Percentiles rank a stretch among this genome's conserved stretches.
Evolutionary conservation across 2,888 invertebrate genomes (phyloP).

Genomic region (Standfussiana lucernea): DNA sequence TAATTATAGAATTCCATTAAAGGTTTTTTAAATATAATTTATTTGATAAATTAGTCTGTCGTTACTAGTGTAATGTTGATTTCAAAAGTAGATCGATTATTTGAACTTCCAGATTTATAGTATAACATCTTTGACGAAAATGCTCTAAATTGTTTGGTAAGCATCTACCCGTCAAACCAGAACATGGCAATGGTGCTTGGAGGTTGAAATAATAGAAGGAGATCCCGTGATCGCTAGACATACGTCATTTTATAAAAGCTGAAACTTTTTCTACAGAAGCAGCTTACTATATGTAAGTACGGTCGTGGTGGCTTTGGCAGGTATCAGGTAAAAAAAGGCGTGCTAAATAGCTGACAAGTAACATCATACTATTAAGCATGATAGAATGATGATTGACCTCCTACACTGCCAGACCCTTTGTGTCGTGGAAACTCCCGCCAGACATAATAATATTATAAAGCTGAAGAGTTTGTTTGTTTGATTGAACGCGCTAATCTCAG

Average conservation of each 20-base stretch:
- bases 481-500: too few species aligned
- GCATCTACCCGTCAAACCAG: background rate
- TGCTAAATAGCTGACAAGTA: background rate
- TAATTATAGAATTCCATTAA: conserved; percentile 30
- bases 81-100: conserved; percentile 1
- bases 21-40: conserved; percentile 4
- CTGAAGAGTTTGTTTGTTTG: too few species aligned
- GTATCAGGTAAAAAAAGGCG: background rate
- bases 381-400: too few species aligned
- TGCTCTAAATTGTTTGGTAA: background rate
- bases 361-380: too few species aligned
- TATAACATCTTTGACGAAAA: background rate
- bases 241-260: background rate
- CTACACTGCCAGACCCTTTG: too few species aligned
- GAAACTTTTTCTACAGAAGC: background rate
- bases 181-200: background rate
- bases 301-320: background rate
- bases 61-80: background rate
- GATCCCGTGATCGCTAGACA: background rate
- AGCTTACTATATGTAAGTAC: background rate
- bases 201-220: background rate
- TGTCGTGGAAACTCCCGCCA: too few species aligned
- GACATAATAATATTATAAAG: too few species aligned
- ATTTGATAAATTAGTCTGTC: conserved; percentile 11
- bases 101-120: background rate